A percentile compares a stretch with the other conserved stretches of the same genome.
phyloP scores from a whole-genome alignment of 2,797 vertebrate genomes.

The Anas flavirostris region DNA sequence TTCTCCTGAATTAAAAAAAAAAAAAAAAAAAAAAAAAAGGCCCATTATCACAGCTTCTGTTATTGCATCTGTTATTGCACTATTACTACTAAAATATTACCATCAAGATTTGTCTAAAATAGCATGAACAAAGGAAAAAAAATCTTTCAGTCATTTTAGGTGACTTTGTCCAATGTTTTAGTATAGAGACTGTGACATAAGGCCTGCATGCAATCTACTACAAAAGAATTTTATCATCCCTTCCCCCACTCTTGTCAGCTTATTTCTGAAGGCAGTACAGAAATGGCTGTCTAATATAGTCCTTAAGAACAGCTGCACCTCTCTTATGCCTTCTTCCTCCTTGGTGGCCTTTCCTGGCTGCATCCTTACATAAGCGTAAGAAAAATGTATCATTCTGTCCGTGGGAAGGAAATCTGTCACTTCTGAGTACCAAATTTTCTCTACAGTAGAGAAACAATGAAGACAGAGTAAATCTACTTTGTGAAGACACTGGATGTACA shows the following conservation, averaged over 20 bases:
- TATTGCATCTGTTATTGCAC: constrained; percentile 11
- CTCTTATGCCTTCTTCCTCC: not conserved
- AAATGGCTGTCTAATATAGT: not conserved
- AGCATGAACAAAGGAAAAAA: not conserved
- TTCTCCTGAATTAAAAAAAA: not conserved
- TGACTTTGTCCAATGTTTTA: not conserved
- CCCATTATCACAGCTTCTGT: constrained; percentile 11
- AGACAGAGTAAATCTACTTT: not conserved
- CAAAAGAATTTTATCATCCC: not conserved
- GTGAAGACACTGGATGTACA: not conserved
- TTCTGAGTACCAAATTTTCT: not conserved
- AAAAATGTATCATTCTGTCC: not conserved
- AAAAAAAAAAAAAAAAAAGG: not conserved
- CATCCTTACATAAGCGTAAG: not conserved
- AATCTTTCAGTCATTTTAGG: not conserved
- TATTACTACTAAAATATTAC: not conserved
- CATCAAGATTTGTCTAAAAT: not conserved
- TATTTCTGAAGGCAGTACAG: not conserved
- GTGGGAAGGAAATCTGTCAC: not conserved
- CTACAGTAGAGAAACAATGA: not conserved
- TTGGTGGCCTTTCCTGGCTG: accelerated
- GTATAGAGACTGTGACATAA: not conserved
- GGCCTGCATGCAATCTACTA: not conserved
- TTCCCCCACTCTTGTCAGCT: not conserved
- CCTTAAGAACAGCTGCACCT: not conserved